A percentile compares a stretch with the other conserved stretches of the same genome.
phyloP scores from a whole-genome alignment of 2,888 invertebrate genomes.

The Schizaphis graminum region DNA sequence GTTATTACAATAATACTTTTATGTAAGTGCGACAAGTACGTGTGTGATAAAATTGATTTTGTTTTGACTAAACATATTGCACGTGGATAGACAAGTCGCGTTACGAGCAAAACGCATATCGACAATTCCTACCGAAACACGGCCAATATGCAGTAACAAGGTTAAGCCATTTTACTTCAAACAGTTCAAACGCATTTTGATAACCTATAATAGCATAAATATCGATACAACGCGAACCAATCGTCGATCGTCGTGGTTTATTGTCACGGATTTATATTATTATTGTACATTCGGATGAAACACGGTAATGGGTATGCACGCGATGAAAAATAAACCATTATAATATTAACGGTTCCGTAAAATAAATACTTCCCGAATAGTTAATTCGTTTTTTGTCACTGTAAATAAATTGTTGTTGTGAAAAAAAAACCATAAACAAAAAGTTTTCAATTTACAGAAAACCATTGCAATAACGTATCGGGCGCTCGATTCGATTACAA shows the following conservation, averaged over 20 bases:
- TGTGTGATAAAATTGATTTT: neutral
- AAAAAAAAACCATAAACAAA: neutral
- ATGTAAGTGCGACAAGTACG: neutral
- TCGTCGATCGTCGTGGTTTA: neutral
- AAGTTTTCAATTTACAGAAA: constrained; percentile 14
- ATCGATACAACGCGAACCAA: neutral
- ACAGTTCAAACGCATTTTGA: neutral
- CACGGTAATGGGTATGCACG: neutral
- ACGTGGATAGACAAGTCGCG: neutral
- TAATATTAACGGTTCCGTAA: neutral
- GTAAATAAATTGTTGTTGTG: neutral
- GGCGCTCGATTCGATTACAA: neutral
- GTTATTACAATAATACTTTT: neutral
- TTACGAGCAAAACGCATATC: neutral
- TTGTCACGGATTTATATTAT: neutral
- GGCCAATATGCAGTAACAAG: neutral
- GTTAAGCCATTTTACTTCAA: neutral
- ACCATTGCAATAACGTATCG: constrained; percentile 8
- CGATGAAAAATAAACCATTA: neutral
- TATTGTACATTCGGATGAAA: neutral
- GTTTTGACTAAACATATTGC: neutral
- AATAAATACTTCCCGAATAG: neutral
- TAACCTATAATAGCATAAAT: neutral
- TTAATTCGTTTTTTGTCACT: constrained; percentile 9
- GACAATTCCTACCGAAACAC: neutral